Conservation (phyloP, 2,797 vertebrate species). For the Sternarchorhynchus goeldii region DNA sequence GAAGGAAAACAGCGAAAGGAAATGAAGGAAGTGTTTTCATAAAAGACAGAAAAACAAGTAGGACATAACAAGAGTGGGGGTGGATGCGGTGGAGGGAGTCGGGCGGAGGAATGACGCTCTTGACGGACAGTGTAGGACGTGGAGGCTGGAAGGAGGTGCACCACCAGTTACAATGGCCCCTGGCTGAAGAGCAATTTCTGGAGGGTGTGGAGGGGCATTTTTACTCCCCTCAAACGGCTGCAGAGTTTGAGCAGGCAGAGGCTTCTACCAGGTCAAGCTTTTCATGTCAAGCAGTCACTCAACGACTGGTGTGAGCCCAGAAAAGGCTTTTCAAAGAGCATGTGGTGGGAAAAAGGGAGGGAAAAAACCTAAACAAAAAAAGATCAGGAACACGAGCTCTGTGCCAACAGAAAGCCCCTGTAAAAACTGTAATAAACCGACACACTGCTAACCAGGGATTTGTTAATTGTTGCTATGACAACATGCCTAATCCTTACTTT, state of each 20-base stretch:
- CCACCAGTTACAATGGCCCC: conserved; percentile 3
- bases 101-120: conserved; percentile 42
- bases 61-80: conserved; percentile 2
- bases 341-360: not conserved
- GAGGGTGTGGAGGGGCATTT: not conserved
- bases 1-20: conserved; percentile 46
- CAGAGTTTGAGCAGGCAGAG: conserved; percentile 11
- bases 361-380: no score
- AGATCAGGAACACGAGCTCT: not conserved
- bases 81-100: not conserved
- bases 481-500: not conserved
- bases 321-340: conserved; percentile 13
- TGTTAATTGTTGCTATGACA: conserved; percentile 24
- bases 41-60: conserved; percentile 41
- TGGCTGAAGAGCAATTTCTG: conserved; percentile 6
- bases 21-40: conserved; percentile 35
- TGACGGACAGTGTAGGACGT: conserved; percentile 20
- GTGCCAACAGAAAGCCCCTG: not conserved
- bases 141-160: conserved; percentile 13
- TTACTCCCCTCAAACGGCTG: conserved; percentile 15
- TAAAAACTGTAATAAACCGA: not conserved
- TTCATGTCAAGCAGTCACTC: conserved; percentile 16
- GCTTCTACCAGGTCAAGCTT: conserved; percentile 7
- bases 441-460: not conserved
- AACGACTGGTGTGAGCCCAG: conserved; percentile 7